These are phyloP conservation scores for Teleopsis dalmanni DNA, from an alignment of 1,140 invertebrate genomes.

Conservation along the genomic window DNA sequence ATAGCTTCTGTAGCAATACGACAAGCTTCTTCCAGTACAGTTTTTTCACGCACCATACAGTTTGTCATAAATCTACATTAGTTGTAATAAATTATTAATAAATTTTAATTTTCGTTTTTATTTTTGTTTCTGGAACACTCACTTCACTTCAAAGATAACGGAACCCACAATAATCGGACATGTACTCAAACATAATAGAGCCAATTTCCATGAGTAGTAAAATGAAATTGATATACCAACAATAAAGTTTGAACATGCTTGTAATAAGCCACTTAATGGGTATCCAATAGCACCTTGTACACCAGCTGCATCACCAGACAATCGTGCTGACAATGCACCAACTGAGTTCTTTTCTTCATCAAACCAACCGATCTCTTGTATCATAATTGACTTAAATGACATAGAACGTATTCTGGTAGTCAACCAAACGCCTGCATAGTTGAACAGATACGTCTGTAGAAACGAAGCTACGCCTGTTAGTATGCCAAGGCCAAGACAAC, in stretches of 20 bases:
- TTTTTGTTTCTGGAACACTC: conserved; percentile 17
- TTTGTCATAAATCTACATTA: conserved; percentile 47
- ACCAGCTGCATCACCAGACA: conserved; percentile 70
- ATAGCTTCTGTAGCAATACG: conserved; percentile 70
- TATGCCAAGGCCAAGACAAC: conserved; percentile 63
- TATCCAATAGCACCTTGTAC: conserved; percentile 79
- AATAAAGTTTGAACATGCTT: conserved; percentile 65
- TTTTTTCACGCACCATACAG: conserved; percentile 49
- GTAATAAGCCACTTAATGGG: conserved; percentile 68
- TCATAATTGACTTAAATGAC: conserved; percentile 65
- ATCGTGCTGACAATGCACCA: conserved; percentile 64
- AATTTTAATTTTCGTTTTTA: no score
- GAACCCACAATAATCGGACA: conserved; percentile 70
- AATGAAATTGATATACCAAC: conserved; percentile 65
- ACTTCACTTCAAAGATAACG: conserved; percentile 66
- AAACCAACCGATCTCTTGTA: conserved; percentile 77
- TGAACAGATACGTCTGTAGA: conserved; percentile 70
- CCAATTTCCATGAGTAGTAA: conserved; percentile 74
- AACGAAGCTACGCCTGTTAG: conserved; percentile 62
- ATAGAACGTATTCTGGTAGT: conserved; percentile 62
- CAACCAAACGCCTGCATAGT: conserved; percentile 66
- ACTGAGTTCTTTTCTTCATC: conserved; percentile 67
- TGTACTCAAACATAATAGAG: conserved; percentile 66
- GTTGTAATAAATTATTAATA: background rate
- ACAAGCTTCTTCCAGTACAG: conserved; percentile 57